These are phyloP conservation scores for Druon quercuslanigerum DNA, from an alignment of 1,140 invertebrate species.

Conservation along the genomic window DNA sequence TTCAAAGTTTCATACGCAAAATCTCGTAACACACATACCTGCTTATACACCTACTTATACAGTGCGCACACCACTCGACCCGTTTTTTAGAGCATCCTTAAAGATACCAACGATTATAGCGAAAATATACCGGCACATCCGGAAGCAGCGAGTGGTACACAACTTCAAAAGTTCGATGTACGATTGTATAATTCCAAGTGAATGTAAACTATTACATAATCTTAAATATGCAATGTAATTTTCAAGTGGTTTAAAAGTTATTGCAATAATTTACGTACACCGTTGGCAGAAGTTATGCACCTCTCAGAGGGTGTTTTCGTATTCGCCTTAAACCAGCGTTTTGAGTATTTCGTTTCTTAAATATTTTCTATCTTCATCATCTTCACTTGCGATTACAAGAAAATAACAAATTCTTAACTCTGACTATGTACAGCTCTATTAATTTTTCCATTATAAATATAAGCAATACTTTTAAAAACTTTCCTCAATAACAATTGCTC, in stretches of 20 bases:
- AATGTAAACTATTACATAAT: slow-evolving; percentile 32
- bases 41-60: slow-evolving; percentile 40
- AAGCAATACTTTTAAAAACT: background rate
- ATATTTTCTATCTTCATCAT: background rate
- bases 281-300: no score
- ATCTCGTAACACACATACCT: slow-evolving; percentile 45
- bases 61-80: slow-evolving; percentile 47
- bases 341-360: slow-evolving; percentile 9
- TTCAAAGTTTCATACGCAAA: slow-evolving; percentile 40
- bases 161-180: slow-evolving; percentile 45
- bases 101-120: slow-evolving; percentile 44
- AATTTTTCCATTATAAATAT: background rate
- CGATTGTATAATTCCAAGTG: slow-evolving; percentile 16
- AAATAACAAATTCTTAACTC: background rate
- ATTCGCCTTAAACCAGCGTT: slow-evolving; percentile 13
- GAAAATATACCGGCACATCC: slow-evolving; percentile 46
- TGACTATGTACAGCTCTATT: background rate
- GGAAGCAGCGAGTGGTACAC: slow-evolving; percentile 24
- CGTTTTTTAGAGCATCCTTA: slow-evolving; percentile 50
- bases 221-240: slow-evolving; percentile 33
- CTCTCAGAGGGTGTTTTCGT: background rate
- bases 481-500: background rate
- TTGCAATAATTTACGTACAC: no score
- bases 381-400: background rate
- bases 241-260: background rate